Evolutionary conservation across 2,113 vertebrate species (phyloP), one percentile per base, ranked within the genome.

Genomic region (Cephalopterus ornatus): DNA sequence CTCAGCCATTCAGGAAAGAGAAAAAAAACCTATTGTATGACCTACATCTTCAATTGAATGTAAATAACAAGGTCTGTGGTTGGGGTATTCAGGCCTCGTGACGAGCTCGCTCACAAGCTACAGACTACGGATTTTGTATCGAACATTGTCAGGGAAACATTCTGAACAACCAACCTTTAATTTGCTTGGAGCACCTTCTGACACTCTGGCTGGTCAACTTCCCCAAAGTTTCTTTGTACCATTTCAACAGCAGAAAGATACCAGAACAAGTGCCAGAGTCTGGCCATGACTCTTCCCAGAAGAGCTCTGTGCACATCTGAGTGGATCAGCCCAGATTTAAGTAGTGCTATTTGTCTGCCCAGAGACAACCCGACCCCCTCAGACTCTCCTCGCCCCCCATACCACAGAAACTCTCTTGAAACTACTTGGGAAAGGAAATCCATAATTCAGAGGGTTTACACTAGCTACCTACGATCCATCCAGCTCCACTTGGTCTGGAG

Each of bases 41-140:
- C 93, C 95, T 89, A 92, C 83, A 94, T 93, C 92, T 96, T 91
- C 77, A 94, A 92, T 42, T 46, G 20, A 92, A 96, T 85, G 92
- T 93, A 92, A 97, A 94, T 94, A 96, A 89, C 93, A 87, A 41
- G 52, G 79, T 42, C 75, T 22, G 39, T 32, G 63, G 28, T 35
- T 52, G 68, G 67, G 52, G 21, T 74, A 72, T 44, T 63, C 67
- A 67, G 46, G 79, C 35, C 52, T 84, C 3, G 1, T 47, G 41
- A 94, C 0, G 0, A 91, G 77, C 53, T 85, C 39, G 18, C 49
- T 87, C 65, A 76, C 1, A 9, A 89, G 76, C 63, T 65, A 46
- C 41, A 78, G 76, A 61, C 61, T 68, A 42, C 53, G 68, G 70
- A 72, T 91, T 78, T 86, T 77, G 46, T 41, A 83, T 9, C 0